A percentile compares a stretch with the other conserved stretches of the same genome.
phyloP scores from a whole-genome alignment of 2,113 vertebrate species.

The Terrapene triunguis region DNA sequence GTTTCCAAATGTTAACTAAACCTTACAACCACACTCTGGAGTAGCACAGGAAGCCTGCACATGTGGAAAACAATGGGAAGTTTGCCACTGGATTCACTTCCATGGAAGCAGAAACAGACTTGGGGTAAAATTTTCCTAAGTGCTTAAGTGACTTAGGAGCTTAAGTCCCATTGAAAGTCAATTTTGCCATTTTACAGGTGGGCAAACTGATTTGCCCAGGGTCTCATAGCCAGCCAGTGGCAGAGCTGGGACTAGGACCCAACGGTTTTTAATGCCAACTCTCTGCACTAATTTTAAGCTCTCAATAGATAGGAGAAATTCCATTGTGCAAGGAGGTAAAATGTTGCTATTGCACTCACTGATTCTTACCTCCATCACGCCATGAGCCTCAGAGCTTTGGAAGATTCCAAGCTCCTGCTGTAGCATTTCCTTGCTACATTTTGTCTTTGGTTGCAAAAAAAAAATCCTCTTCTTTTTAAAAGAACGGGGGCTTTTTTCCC shows the following conservation, averaged over 20 bases:
- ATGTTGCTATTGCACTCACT: accelerated
- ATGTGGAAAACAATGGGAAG: neutral
- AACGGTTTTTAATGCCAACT: accelerated
- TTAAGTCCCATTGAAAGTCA: neutral
- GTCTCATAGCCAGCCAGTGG: accelerated
- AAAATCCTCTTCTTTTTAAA: slow-evolving; percentile 46
- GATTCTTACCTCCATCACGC: neutral
- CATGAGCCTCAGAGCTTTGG: slow-evolving; percentile 13
- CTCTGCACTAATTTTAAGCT: neutral
- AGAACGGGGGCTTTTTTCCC: slow-evolving; percentile 38
- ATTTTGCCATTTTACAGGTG: neutral
- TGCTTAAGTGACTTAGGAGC: neutral
- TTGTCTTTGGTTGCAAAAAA: slow-evolving; percentile 46
- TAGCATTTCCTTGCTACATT: slow-evolving; percentile 39
- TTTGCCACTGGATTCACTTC: neutral
- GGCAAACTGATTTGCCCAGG: neutral
- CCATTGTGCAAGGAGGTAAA: neutral
- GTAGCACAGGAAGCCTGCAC: neutral
- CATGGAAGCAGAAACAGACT: neutral
- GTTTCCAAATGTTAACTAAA: neutral
- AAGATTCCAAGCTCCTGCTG: neutral
- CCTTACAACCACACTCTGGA: neutral
- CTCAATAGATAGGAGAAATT: neutral
- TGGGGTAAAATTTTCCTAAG: neutral
- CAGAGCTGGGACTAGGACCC: neutral